Percentiles rank a stretch among this genome's conserved stretches.
These are phyloP conservation scores for Rhagoletis zephyria DNA, from an alignment of 1,140 invertebrate species.

Conservation along the genomic window DNA sequence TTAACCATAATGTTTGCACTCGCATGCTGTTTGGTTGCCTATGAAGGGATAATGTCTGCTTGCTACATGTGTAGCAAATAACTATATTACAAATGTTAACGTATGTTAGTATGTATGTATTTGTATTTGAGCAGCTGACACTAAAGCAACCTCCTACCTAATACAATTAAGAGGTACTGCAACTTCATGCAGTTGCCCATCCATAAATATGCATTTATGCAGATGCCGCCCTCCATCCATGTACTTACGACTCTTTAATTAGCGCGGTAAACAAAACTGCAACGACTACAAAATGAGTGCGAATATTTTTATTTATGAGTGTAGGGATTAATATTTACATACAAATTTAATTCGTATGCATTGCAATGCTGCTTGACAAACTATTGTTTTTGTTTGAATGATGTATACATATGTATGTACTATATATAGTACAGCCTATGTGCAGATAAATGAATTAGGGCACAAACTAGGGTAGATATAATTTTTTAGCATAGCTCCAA, in stretches of 20 bases:
- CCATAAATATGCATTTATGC: constrained; percentile 49
- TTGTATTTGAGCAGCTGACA: neutral
- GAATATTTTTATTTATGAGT: constrained; percentile 4
- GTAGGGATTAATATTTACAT: no score
- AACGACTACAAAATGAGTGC: neutral
- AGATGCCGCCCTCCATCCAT: neutral
- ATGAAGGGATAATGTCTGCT: no score
- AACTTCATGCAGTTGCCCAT: neutral
- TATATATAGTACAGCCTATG: no score
- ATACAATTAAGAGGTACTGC: no score
- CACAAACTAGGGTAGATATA: no score
- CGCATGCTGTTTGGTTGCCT: neutral
- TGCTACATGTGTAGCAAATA: no score
- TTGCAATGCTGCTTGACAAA: no score
- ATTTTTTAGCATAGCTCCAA: no score
- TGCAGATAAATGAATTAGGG: no score
- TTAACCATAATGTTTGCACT: constrained; percentile 31
- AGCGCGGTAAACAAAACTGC: constrained; percentile 4
- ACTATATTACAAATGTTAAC: neutral
- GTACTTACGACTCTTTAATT: constrained; percentile 48
- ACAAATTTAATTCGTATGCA: no score
- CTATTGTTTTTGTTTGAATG: no score
- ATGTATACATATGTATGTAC: no score
- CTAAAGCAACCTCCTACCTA: neutral
- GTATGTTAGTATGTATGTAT: neutral